phyloP scores from a whole-genome alignment of 2,888 invertebrate genomes.

The Noctua pronuba region DNA sequence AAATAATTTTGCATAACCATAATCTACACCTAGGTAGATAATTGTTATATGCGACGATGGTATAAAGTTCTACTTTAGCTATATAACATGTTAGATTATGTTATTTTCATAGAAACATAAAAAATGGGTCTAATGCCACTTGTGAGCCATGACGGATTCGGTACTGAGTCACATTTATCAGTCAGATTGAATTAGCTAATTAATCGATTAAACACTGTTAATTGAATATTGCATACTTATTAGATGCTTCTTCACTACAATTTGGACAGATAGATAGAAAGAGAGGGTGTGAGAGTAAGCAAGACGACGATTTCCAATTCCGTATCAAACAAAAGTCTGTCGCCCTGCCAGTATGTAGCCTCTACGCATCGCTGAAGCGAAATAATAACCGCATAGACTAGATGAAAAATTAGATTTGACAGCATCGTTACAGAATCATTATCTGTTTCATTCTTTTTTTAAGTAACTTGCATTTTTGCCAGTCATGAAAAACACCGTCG shows the following conservation, averaged over 20 bases:
- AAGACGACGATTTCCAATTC: neutral
- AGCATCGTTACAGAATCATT: neutral
- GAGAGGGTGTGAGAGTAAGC: neutral
- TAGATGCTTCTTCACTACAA: neutral
- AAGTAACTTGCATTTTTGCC: neutral
- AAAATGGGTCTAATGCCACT: neutral
- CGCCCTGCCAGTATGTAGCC: neutral
- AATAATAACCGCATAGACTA: neutral
- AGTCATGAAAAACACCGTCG: neutral
- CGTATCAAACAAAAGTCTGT: neutral
- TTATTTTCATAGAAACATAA: neutral
- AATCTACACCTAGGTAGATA: neutral
- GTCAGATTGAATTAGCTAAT: neutral
- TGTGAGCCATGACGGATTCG: neutral
- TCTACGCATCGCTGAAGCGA: neutral
- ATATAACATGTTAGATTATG: neutral
- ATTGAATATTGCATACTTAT: neutral
- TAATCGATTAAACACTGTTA: neutral
- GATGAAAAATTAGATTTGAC: neutral
- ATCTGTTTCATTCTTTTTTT: neutral
- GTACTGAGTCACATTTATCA: neutral
- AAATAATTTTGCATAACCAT: conserved; percentile 43
- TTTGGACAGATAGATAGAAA: neutral
- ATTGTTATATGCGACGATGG: conserved; percentile 3
- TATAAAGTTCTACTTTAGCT: conserved; percentile 1